These are phyloP conservation scores for Chiloscyllium plagiosum DNA, from an alignment of 2,113 vertebrate species.

Conservation along the genomic window DNA sequence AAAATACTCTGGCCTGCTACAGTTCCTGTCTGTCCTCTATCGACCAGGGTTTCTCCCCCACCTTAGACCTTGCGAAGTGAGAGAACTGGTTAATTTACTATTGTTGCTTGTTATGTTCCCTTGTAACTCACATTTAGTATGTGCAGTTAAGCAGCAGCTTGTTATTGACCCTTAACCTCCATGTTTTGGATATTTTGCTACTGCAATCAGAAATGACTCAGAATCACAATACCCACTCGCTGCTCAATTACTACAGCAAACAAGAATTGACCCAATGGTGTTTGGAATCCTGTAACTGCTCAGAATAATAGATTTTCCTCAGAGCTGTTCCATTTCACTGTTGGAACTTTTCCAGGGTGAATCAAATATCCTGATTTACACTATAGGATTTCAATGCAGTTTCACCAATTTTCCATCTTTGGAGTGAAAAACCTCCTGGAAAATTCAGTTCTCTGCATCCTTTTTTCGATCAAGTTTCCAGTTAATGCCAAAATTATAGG, in stretches of 20 bases:
- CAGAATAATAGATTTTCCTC: not conserved
- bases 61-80: not conserved
- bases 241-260: not conserved
- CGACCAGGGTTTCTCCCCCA: not conserved
- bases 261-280: not conserved
- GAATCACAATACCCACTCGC: not conserved
- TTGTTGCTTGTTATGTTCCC: not conserved
- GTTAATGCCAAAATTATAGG: not conserved
- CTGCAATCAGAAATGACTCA: not conserved
- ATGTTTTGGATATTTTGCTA: not conserved
- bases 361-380: not conserved
- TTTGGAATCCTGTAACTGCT: not conserved
- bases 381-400: not conserved
- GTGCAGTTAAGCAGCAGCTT: not conserved
- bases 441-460: not conserved
- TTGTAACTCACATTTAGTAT: not conserved
- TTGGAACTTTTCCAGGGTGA: not conserved
- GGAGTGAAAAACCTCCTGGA: not conserved
- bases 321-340: not conserved
- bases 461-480: not conserved
- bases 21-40: not conserved
- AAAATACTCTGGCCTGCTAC: not conserved
- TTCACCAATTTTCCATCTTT: not conserved
- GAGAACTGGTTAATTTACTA: not conserved
- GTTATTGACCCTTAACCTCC: not conserved